phyloP scores from a whole-genome alignment of 2,113 vertebrate genomes.

The Nothocercus julius region DNA sequence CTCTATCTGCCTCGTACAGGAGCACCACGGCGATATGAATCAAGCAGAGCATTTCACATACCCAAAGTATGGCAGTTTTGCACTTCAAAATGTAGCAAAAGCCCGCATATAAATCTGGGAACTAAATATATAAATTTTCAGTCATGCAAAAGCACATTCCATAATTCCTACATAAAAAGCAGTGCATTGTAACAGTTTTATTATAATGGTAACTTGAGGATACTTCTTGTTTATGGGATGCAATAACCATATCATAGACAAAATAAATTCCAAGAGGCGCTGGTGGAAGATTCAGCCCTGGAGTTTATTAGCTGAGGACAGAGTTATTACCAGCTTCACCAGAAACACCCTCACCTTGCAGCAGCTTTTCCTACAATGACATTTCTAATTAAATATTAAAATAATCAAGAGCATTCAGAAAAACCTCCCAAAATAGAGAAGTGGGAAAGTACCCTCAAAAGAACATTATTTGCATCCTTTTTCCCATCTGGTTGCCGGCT shows the following conservation, averaged over 20 bases:
- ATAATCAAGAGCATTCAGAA: neutral
- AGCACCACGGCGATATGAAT: neutral
- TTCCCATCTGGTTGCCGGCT: neutral
- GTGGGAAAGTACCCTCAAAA: neutral
- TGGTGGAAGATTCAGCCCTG: neutral
- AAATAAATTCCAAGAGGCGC: slow-evolving; percentile 46
- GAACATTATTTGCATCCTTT: neutral
- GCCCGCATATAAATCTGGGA: neutral
- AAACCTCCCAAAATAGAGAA: neutral
- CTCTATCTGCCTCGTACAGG: neutral
- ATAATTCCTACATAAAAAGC: slow-evolving; percentile 54
- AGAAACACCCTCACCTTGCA: neutral
- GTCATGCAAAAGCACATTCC: slow-evolving; percentile 21
- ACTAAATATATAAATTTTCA: slow-evolving; percentile 4
- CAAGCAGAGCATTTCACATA: neutral
- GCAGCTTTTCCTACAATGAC: neutral
- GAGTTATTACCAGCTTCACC: slow-evolving; percentile 27
- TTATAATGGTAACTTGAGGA: slow-evolving; percentile 67
- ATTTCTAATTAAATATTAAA: slow-evolving; percentile 38
- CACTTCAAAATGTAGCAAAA: neutral
- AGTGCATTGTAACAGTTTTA: slow-evolving; percentile 63
- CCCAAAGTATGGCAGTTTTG: rapidly evolving
- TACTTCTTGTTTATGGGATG: slow-evolving; percentile 72
- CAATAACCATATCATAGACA: slow-evolving; percentile 62
- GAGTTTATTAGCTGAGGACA: slow-evolving; percentile 49